A percentile compares a stretch with the other conserved stretches of the same genome.
phyloP scores from a whole-genome alignment of 2,888 invertebrate genomes.

The Dasysyrphus albostriatus region DNA sequence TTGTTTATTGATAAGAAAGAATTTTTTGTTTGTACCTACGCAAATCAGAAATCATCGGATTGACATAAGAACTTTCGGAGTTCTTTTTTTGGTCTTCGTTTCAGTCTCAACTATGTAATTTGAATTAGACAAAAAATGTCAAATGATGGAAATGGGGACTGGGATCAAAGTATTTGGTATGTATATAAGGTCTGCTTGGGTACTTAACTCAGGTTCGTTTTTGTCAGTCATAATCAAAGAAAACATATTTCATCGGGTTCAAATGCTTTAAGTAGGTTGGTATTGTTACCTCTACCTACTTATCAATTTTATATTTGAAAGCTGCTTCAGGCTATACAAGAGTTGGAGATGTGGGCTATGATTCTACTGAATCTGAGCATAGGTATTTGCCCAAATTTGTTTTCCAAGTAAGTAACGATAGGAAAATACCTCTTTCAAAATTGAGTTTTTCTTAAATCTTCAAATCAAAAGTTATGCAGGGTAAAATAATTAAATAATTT shows the following conservation, averaged over 20 bases:
- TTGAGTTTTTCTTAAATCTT: too few species aligned
- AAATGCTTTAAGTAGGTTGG: not conserved
- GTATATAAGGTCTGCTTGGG: not conserved
- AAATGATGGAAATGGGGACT: not conserved
- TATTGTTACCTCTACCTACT: not conserved
- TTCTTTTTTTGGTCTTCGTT: not conserved
- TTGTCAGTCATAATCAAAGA: not conserved
- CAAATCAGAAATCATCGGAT: conserved; percentile 54
- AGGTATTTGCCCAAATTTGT: too few species aligned
- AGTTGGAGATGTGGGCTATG: too few species aligned
- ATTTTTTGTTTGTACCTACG: not conserved
- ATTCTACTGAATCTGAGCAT: too few species aligned
- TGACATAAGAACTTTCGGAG: conserved; percentile 24
- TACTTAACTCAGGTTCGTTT: not conserved
- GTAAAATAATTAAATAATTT: too few species aligned
- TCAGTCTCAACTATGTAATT: conserved; percentile 4
- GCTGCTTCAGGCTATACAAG: not conserved
- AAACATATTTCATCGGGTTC: not conserved
- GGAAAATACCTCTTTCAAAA: too few species aligned
- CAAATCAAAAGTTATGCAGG: too few species aligned
- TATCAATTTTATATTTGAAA: not conserved
- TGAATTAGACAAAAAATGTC: conserved; percentile 1
- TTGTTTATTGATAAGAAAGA: conserved; percentile 61
- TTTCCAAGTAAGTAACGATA: too few species aligned
- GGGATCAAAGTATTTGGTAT: not conserved